Evolutionary conservation across 1,140 invertebrate species (phyloP).

Genomic region (Drosophila subobscura): DNA sequence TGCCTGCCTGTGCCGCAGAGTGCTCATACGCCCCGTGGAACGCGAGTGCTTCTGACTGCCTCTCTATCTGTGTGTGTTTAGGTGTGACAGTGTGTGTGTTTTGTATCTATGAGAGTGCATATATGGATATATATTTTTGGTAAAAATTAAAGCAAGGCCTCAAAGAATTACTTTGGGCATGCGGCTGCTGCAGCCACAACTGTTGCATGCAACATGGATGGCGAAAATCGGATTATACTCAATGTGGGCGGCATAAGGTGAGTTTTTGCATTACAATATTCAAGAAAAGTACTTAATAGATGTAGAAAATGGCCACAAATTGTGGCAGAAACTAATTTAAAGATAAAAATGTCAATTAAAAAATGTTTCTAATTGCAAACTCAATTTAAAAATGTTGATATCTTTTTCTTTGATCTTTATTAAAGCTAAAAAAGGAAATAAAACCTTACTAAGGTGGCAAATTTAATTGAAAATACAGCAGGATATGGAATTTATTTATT

Average conservation of each 20-base stretch:
- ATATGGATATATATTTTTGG: not conserved
- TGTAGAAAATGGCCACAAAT: not conserved
- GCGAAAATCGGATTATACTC: constrained; percentile 96
- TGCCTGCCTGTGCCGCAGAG: constrained; percentile 1
- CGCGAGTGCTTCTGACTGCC: constrained; percentile 1
- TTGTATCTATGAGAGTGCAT: no score
- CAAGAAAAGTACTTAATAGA: not conserved
- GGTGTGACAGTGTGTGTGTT: not conserved
- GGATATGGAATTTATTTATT: no score
- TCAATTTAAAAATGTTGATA: no score
- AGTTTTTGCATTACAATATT: constrained; percentile 3
- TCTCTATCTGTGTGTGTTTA: not conserved
- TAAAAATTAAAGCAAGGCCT: constrained; percentile 21
- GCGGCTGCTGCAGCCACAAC: constrained; percentile 70
- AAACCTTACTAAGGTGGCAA: no score
- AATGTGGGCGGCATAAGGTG: constrained; percentile 96
- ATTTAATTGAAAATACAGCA: no score
- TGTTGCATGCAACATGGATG: constrained; percentile 88
- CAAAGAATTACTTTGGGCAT: constrained; percentile 60
- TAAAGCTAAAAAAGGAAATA: no score
- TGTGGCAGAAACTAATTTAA: no score
- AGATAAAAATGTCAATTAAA: no score
- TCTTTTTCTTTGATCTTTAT: no score
- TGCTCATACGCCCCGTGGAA: constrained; percentile 39
- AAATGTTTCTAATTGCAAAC: no score